phyloP scores from a whole-genome alignment of 2,888 invertebrate species.

The Cerceris ruficornis region DNA sequence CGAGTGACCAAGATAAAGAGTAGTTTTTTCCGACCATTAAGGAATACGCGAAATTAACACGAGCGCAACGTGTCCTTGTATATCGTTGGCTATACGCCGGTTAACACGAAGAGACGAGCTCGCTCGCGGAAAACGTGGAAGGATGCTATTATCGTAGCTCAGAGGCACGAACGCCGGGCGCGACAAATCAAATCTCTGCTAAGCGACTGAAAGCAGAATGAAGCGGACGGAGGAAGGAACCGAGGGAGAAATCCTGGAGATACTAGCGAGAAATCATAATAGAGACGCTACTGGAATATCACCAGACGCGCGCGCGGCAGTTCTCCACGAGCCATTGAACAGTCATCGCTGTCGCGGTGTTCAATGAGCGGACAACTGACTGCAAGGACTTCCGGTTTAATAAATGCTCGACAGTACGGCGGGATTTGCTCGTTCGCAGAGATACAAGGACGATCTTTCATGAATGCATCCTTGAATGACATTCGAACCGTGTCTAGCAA shows the following conservation, averaged over 20 bases:
- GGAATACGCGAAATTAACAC: conserved; percentile 67
- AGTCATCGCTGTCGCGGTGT: conserved; percentile 61
- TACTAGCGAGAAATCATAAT: conserved; percentile 66
- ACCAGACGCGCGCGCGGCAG: conserved; percentile 61
- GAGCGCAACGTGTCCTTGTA: conserved; percentile 66
- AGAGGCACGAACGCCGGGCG: conserved; percentile 67
- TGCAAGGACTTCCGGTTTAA: conserved; percentile 62
- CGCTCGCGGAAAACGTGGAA: conserved; percentile 69
- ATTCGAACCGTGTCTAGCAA: not conserved
- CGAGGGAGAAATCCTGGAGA: conserved; percentile 56
- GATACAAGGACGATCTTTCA: conserved; percentile 31
- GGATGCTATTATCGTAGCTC: conserved; percentile 74
- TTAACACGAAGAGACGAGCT: conserved; percentile 71
- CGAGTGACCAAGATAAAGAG: conserved; percentile 57
- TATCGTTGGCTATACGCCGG: conserved; percentile 69
- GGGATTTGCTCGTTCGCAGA: conserved; percentile 5
- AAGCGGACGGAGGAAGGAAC: conserved; percentile 42
- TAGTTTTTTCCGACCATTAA: conserved; percentile 50
- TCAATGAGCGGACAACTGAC: conserved; percentile 63
- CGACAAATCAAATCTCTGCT: conserved; percentile 77
- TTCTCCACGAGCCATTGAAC: conserved; percentile 73
- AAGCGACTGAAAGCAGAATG: conserved; percentile 65
- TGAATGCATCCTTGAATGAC: conserved; percentile 19
- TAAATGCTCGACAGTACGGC: conserved; percentile 44
- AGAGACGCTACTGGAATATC: conserved; percentile 65